These are phyloP conservation scores for Solea solea DNA, from an alignment of 2,113 vertebrate genomes.

Conservation along the genomic window DNA sequence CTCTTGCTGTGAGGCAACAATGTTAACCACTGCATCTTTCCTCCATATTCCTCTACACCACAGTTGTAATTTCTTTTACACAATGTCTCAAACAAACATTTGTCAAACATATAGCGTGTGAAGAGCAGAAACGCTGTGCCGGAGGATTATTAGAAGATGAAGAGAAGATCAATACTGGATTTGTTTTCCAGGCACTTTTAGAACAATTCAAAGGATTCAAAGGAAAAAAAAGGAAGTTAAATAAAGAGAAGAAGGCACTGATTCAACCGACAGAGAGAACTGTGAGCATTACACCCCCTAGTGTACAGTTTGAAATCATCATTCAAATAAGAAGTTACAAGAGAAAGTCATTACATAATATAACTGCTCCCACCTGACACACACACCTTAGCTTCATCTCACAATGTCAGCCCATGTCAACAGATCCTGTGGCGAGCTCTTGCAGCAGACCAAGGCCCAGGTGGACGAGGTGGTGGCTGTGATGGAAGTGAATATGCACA, in stretches of 20 bases:
- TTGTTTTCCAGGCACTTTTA: neutral
- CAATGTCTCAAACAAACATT: too few species aligned
- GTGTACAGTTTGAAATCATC: neutral
- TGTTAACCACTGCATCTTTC: too few species aligned
- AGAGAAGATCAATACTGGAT: too few species aligned
- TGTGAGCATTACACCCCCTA: too few species aligned
- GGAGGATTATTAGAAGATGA: too few species aligned
- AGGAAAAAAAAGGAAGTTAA: neutral
- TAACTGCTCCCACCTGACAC: too few species aligned
- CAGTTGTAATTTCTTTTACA: too few species aligned
- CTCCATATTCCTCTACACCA: too few species aligned
- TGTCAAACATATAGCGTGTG: too few species aligned
- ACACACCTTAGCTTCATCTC: neutral
- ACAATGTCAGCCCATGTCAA: neutral
- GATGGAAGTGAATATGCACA: neutral
- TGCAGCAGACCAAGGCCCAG: neutral
- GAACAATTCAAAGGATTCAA: neutral
- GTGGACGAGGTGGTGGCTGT: neutral
- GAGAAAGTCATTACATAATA: too few species aligned
- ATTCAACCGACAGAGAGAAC: neutral
- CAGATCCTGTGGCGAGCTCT: neutral
- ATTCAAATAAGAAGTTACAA: neutral
- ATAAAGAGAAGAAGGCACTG: neutral
- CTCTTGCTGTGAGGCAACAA: too few species aligned
- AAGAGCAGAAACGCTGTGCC: too few species aligned